Percentiles rank a stretch among this genome's conserved stretches.
These are phyloP conservation scores for Perccottus glenii DNA, from an alignment of 2,113 vertebrate species.

Conservation along the genomic window DNA sequence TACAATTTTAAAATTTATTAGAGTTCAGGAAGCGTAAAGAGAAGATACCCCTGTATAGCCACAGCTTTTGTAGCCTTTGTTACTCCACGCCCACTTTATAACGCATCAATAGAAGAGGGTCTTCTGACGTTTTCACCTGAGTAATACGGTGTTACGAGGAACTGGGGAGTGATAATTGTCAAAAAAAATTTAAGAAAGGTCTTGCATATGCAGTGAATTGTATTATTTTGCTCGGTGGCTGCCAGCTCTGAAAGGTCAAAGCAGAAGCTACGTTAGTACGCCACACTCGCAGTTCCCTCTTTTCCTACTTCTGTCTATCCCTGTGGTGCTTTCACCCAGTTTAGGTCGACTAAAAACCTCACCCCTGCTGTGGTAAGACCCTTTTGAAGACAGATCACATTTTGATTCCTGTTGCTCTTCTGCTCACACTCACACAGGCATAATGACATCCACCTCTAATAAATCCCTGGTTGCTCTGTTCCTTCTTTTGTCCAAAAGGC, in stretches of 20 bases:
- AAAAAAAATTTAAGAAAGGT: neutral
- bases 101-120: too few species aligned
- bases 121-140: too few species aligned
- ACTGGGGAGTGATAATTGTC: neutral
- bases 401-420: conserved; percentile 48
- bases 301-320: neutral
- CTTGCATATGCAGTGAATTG: too few species aligned
- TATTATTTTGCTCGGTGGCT: conserved; percentile 9
- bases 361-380: conserved; percentile 42
- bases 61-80: too few species aligned
- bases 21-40: too few species aligned
- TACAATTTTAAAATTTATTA: too few species aligned
- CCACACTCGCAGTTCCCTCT: conserved; percentile 9
- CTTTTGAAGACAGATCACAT: conserved; percentile 54
- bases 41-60: too few species aligned
- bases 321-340: too few species aligned
- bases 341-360: conserved; percentile 41
- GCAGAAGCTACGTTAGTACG: neutral
- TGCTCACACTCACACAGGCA: conserved; percentile 9
- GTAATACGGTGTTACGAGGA: neutral
- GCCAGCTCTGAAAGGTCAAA: conserved; percentile 38
- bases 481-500: conserved; percentile 48
- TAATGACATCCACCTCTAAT: conserved; percentile 22
- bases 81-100: too few species aligned
- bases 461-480: conserved; percentile 22